Percentiles rank a stretch among this genome's conserved stretches.
Evolutionary conservation across 2,113 vertebrate species (phyloP).

Genomic region (Datnioides undecimradiatus): DNA sequence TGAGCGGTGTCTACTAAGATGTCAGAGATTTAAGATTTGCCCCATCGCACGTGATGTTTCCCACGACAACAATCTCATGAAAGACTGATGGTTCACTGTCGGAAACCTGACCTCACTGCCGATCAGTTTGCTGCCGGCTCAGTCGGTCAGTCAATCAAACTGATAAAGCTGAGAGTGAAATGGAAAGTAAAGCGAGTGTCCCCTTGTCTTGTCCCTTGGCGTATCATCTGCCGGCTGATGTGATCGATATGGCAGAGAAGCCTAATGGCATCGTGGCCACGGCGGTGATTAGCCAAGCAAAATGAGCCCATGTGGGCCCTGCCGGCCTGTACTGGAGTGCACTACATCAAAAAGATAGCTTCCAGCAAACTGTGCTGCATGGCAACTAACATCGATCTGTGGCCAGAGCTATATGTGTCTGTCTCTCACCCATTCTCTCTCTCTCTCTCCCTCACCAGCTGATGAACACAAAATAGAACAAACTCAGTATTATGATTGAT

Average conservation of each 20-base stretch:
- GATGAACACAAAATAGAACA: slow-evolving; percentile 46
- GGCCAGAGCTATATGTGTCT: slow-evolving; percentile 28
- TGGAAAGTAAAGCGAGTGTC: slow-evolving; percentile 54
- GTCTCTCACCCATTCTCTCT: slow-evolving; percentile 1
- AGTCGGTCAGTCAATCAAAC: slow-evolving; percentile 44
- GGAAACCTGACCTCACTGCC: slow-evolving; percentile 54
- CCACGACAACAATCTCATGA: slow-evolving; percentile 14
- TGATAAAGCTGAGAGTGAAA: slow-evolving; percentile 54
- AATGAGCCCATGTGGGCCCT: slow-evolving; percentile 62
- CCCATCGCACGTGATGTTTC: slow-evolving; percentile 11
- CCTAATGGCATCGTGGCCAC: slow-evolving; percentile 52
- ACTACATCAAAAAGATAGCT: slow-evolving; percentile 66
- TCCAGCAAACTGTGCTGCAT: slow-evolving; percentile 58
- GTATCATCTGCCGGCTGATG: slow-evolving; percentile 47
- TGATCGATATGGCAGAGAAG: slow-evolving; percentile 65
- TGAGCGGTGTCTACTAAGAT: slow-evolving; percentile 20
- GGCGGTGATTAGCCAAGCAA: slow-evolving; percentile 66
- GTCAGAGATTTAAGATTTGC: slow-evolving; percentile 16
- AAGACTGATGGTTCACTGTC: slow-evolving; percentile 23
- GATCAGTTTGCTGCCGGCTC: slow-evolving; percentile 39
- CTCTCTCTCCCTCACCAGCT: slow-evolving; percentile 27
- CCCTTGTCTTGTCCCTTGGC: slow-evolving; percentile 48
- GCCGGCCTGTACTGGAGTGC: slow-evolving; percentile 49
- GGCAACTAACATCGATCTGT: slow-evolving; percentile 59
- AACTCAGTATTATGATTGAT: slow-evolving; percentile 49